Percentiles rank a stretch among this genome's conserved stretches.
phyloP scores from a whole-genome alignment of 2,797 vertebrate species.

The Neosilurus hyrtlii region DNA sequence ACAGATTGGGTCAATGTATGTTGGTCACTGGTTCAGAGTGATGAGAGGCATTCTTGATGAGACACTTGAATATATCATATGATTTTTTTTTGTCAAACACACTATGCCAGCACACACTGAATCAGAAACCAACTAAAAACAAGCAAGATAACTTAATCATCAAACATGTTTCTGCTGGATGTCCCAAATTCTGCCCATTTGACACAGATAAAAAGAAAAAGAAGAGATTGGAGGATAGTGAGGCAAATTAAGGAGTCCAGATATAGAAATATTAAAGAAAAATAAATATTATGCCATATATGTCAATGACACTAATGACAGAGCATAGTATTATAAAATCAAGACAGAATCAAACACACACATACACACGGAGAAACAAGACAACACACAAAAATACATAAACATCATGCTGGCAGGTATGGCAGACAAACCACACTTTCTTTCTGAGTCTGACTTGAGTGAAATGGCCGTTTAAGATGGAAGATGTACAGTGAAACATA shows the following conservation, averaged over 20 bases:
- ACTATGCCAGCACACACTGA: constrained; percentile 69
- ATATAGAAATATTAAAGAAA: constrained; percentile 45
- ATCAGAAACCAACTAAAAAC: constrained; percentile 63
- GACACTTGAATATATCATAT: background rate
- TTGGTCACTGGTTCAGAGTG: constrained; percentile 54
- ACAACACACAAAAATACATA: constrained; percentile 39
- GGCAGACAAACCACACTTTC: constrained; percentile 76
- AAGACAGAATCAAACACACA: constrained; percentile 43
- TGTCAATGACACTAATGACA: constrained; percentile 70
- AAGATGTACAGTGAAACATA: constrained; percentile 52
- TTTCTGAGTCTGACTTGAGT: constrained; percentile 88
- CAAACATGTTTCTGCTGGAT: constrained; percentile 58
- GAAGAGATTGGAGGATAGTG: constrained; percentile 38
- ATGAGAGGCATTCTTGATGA: background rate
- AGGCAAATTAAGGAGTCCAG: constrained; percentile 50
- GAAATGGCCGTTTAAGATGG: constrained; percentile 76
- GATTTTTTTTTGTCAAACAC: background rate
- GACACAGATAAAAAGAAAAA: constrained; percentile 52
- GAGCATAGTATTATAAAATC: constrained; percentile 60
- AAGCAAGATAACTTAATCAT: constrained; percentile 53
- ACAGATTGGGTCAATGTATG: constrained; percentile 71
- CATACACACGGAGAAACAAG: constrained; percentile 25
- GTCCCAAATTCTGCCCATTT: constrained; percentile 66
- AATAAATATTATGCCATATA: constrained; percentile 45
- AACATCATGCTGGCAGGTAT: constrained; percentile 66